Base-by-base conservation (phyloP, 2,888 invertebrate genomes). In the Ligdia adustata region DNA sequence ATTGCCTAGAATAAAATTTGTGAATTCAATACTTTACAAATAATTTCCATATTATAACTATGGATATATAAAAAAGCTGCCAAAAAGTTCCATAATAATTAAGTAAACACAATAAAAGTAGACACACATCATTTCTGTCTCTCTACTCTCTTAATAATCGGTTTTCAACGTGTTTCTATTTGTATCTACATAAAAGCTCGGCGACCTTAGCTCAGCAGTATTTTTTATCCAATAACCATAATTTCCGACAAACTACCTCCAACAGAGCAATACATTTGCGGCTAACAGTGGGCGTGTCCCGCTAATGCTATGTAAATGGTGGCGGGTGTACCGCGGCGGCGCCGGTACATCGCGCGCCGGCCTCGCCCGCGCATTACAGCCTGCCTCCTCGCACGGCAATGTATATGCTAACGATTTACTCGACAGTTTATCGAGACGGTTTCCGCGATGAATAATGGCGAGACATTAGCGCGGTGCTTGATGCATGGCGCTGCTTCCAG, bases 231-330 rank as follows among this genome's bases (percentile, higher is more conserved):
- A 44, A 37, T 31, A 44, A 44, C 37, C 31, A 44, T 44, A 44
- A 44, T 18, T 37, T 26, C 13, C 26, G 24, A 4, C 20, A 32
- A 39, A 37, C 27, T 29, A 18, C 13, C 22, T 24, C 20, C 26
- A 9, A n/a, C 13, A 15, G 26, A 9, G 26, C 12, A 28, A 39
- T 45, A 38, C 38, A 29, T 35, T 22, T 11, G 28, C 24, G 33
- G 15, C 18, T 38, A 45, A 15, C 32, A 29, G 43, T 29, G 15
- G 43, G 31, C 43, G 44, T 26, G 43, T 15, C 46, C 42, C 33
- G 42, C 44, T 51, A 48, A 53, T 56, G 56, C 20, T 53, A 56
- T 53, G 56, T 51, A 51, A 56, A 56, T 53, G 28, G 52, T 48
- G 26, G 42, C 42, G 43, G 44, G n/a, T n/a, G n/a, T n/a, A n/a